phyloP scores from a whole-genome alignment of 2,888 invertebrate genomes.

The Scaptomyza caliginosa region DNA sequence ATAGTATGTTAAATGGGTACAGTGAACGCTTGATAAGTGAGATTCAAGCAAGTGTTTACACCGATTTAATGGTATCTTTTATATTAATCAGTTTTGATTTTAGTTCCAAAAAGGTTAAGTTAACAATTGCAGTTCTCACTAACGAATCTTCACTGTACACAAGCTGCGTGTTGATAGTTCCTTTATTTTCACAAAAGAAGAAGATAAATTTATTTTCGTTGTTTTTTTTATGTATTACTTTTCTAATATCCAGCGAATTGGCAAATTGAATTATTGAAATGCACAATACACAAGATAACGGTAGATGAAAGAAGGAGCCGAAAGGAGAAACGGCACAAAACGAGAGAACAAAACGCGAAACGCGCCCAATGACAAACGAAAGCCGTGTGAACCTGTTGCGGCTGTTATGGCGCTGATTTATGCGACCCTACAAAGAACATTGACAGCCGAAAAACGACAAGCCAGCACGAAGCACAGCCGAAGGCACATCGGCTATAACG shows the following conservation, averaged over 20 bases:
- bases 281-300: neutral
- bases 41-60: too few relatives aligned
- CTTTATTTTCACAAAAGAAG: conserved; percentile 24
- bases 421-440: conserved; percentile 51
- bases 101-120: too few relatives aligned
- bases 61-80: too few relatives aligned
- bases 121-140: neutral
- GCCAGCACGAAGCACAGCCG: neutral
- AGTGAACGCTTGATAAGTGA: neutral
- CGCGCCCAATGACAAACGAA: conserved; percentile 71
- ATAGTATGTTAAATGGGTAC: conserved; percentile 5
- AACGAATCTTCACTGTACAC: neutral
- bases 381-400: conserved; percentile 79
- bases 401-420: conserved; percentile 70
- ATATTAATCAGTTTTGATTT: too few relatives aligned
- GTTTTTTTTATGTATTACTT: conserved; percentile 22
- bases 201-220: conserved; percentile 15
- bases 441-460: conserved; percentile 22
- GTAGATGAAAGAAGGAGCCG: neutral
- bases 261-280: conserved; percentile 62
- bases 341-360: conserved; percentile 47
- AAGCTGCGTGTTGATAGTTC: conserved; percentile 52
- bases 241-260: conserved; percentile 9
- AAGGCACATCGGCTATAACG: conserved; percentile 15
- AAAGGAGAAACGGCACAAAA: conserved; percentile 50